A percentile compares a stretch with the other conserved stretches of the same genome.
Conservation (phyloP, 2,113 vertebrate species). For the Erpornis zantholeuca region DNA sequence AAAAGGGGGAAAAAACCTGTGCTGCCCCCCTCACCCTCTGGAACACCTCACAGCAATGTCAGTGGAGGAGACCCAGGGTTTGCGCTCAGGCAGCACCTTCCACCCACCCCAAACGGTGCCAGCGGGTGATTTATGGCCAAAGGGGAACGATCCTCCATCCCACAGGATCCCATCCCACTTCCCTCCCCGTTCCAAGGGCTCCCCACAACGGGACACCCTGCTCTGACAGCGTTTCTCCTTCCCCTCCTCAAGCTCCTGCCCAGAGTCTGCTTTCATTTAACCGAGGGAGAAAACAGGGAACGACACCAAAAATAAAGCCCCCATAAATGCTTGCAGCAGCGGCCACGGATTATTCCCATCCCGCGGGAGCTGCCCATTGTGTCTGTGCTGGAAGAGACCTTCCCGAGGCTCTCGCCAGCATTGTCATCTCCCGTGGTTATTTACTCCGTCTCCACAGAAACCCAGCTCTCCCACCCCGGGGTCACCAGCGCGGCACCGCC, state of each 20-base stretch:
- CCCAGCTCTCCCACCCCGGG: background rate
- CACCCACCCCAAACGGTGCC: accelerated
- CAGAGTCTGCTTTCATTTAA: background rate
- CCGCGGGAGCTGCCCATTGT: background rate
- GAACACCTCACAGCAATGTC: accelerated
- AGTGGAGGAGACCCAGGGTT: accelerated
- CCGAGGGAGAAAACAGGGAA: background rate
- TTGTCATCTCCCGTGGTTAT: background rate
- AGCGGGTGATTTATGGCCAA: accelerated
- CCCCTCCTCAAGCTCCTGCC: background rate
- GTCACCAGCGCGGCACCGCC: background rate
- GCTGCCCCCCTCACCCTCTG: background rate
- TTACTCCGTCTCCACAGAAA: background rate
- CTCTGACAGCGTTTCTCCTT: accelerated
- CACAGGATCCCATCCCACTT: accelerated
- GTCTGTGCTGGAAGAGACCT: background rate
- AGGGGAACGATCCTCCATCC: background rate
- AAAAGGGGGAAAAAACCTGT: accelerated
- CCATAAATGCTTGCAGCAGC: background rate
- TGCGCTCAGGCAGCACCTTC: background rate
- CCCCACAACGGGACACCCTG: accelerated
- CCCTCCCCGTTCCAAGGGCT: background rate
- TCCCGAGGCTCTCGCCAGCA: background rate
- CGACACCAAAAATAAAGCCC: background rate
- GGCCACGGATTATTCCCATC: background rate